Percentiles rank a stretch among this genome's conserved stretches.
Evolutionary conservation across 2,797 vertebrate genomes (phyloP).

Genomic region (Tamandua tetradactyla): DNA sequence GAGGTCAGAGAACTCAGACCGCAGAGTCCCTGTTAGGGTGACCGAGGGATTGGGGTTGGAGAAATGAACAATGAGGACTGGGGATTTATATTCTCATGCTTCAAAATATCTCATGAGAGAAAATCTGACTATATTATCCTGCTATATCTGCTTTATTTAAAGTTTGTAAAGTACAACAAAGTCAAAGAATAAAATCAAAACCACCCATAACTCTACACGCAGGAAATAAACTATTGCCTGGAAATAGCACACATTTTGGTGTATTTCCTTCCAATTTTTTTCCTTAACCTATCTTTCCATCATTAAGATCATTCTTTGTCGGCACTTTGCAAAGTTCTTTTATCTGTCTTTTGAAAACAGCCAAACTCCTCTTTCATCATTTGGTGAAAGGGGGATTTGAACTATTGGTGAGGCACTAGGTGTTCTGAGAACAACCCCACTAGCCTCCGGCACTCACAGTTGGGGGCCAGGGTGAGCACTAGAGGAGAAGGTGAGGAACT

Average conservation of each 20-base stretch:
- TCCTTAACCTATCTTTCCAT: neutral
- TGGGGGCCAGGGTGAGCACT: accelerated
- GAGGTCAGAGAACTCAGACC: neutral
- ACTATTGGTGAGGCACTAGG: accelerated
- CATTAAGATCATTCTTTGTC: neutral
- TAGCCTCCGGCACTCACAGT: neutral
- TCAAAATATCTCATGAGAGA: neutral
- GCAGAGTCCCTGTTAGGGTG: neutral
- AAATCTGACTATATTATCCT: neutral
- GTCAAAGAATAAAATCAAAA: neutral
- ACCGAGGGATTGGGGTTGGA: neutral
- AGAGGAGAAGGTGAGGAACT: neutral
- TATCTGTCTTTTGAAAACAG: neutral
- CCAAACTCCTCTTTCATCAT: neutral
- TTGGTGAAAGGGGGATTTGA: too few relatives aligned
- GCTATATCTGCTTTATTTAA: neutral
- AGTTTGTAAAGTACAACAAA: neutral
- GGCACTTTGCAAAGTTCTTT: neutral
- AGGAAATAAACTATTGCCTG: neutral
- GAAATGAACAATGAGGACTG: neutral
- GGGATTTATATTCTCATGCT: neutral
- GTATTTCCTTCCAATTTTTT: neutral
- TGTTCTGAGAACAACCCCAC: accelerated
- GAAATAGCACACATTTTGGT: neutral
- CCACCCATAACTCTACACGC: neutral